Percentiles rank a stretch among this genome's conserved stretches.
Conservation (phyloP, 1,140 invertebrate species). For the Cotesia chilonis region DNA sequence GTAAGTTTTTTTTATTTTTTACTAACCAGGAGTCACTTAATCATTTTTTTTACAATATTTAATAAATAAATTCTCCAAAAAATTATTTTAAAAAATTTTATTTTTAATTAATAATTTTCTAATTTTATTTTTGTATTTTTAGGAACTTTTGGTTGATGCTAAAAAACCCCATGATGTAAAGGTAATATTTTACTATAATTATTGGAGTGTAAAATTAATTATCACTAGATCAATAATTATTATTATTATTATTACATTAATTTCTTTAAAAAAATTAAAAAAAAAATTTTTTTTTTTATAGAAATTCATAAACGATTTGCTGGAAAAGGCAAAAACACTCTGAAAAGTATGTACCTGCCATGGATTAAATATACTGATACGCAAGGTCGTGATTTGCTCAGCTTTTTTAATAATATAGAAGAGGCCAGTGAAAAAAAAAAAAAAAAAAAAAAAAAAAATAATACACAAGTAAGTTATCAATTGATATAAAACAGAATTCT, state of each 20-base stretch:
- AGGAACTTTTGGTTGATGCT: conserved; percentile 80
- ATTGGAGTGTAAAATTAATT: conserved; percentile 22
- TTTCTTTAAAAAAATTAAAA: no score
- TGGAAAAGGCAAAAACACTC: conserved; percentile 89
- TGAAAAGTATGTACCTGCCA: conserved; percentile 60
- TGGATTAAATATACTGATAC: conserved; percentile 36
- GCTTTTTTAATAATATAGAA: conserved; percentile 27
- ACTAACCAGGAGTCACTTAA: neutral
- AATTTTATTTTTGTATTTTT: conserved; percentile 50
- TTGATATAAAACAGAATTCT: neutral
- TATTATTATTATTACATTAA: no score
- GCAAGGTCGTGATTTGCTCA: conserved; percentile 50
- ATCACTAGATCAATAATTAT: neutral
- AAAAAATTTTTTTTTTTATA: conserved; percentile 64
- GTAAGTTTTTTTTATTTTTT: conserved; percentile 65
- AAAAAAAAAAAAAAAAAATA: neutral
- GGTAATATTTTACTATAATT: conserved; percentile 67
- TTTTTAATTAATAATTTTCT: no score
- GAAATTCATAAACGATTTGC: conserved; percentile 90
- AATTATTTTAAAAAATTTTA: no score
- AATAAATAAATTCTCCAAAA: neutral
- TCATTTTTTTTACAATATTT: neutral
- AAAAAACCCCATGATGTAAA: conserved; percentile 87
- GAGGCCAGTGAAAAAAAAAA: conserved; percentile 1
- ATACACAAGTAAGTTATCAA: neutral